Percentiles rank a stretch among this genome's conserved stretches.
Conservation (phyloP, 2,888 invertebrate species). For the Heteromyza rotundicornis region DNA sequence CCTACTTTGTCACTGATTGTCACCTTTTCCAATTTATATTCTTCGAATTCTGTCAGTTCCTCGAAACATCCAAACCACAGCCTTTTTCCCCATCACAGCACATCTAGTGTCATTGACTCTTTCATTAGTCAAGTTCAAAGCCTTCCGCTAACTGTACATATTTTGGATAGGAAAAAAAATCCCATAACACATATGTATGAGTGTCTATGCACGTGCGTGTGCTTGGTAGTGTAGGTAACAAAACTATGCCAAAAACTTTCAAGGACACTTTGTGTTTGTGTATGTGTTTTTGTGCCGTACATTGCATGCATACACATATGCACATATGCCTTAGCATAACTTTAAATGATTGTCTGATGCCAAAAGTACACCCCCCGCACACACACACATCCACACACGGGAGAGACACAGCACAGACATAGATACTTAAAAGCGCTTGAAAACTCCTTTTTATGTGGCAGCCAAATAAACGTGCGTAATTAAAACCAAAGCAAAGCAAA, state of each 20-base stretch:
- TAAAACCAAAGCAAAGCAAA: slow-evolving; percentile 34
- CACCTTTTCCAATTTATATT: no score
- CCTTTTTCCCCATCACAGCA: no score
- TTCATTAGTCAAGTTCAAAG: slow-evolving; percentile 20
- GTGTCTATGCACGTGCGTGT: slow-evolving; percentile 26
- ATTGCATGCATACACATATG: slow-evolving; percentile 9
- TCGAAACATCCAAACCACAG: no score
- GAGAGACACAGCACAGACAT: neutral
- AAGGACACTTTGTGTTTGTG: slow-evolving; percentile 48
- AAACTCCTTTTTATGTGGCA: slow-evolving; percentile 13
- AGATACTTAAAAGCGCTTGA: slow-evolving; percentile 11
- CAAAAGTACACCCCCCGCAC: neutral
- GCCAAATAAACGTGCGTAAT: slow-evolving; percentile 50
- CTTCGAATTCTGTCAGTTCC: no score
- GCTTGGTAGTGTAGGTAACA: slow-evolving; percentile 15
- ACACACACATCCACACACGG: slow-evolving; percentile 3
- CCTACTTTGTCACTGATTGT: no score
- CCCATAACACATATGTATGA: slow-evolving; percentile 30
- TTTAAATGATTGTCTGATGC: slow-evolving; percentile 15
- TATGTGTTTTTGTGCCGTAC: slow-evolving; percentile 3
- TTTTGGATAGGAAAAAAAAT: neutral
- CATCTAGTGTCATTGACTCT: slow-evolving; percentile 23
- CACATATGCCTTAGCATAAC: slow-evolving; percentile 14
- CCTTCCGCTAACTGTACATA: slow-evolving; percentile 25
- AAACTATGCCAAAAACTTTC: slow-evolving; percentile 63